Evolutionary conservation across 2,888 invertebrate genomes (phyloP).

Genomic region (Drosophila fungiperda): DNA sequence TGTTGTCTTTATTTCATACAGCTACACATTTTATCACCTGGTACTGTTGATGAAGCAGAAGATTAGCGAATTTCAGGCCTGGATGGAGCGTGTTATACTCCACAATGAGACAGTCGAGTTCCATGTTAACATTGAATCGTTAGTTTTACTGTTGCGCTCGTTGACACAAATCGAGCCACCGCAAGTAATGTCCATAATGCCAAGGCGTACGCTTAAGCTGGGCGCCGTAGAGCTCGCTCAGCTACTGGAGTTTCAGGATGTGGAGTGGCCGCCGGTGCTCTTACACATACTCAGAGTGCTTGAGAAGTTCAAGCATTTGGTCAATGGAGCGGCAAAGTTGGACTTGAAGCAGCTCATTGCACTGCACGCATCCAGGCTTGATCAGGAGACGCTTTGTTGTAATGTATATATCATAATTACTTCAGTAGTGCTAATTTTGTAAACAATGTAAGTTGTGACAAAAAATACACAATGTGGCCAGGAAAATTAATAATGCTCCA

Average conservation of each 20-base stretch:
- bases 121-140: slow-evolving; percentile 77
- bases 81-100: slow-evolving; percentile 85
- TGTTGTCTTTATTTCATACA: slow-evolving; percentile 59
- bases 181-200: slow-evolving; percentile 84
- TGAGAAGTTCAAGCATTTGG: slow-evolving; percentile 68
- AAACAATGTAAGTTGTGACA: no score
- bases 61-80: slow-evolving; percentile 81
- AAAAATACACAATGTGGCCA: no score
- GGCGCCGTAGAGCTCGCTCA: slow-evolving; percentile 88
- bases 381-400: slow-evolving; percentile 44
- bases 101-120: slow-evolving; percentile 85
- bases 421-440: no score
- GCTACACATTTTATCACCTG: slow-evolving; percentile 83
- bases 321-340: slow-evolving; percentile 69
- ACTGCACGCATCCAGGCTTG: slow-evolving; percentile 54
- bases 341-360: slow-evolving; percentile 65
- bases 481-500: neutral
- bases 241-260: slow-evolving; percentile 79
- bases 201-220: slow-evolving; percentile 88
- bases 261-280: slow-evolving; percentile 72
- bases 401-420: no score
- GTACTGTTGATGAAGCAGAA: slow-evolving; percentile 78
- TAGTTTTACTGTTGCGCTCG: slow-evolving; percentile 86
- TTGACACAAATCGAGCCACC: slow-evolving; percentile 84
- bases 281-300: slow-evolving; percentile 75